Conservation (phyloP, 2,113 vertebrate species). For the Leptocoma aspasia region DNA sequence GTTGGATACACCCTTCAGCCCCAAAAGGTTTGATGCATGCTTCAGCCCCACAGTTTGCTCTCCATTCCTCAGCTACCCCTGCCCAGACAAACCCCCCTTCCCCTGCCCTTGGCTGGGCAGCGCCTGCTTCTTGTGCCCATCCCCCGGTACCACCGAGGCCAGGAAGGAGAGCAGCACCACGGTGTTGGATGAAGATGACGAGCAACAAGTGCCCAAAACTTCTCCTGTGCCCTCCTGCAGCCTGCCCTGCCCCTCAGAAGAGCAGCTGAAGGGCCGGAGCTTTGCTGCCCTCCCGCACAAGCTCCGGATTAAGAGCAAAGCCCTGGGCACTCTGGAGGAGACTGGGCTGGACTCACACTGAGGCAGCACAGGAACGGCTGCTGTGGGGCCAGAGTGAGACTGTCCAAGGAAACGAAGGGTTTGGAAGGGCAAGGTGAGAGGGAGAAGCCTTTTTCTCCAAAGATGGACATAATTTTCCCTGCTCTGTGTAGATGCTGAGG, state of each 20-base stretch:
- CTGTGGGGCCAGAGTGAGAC: neutral
- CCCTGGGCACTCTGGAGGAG: neutral
- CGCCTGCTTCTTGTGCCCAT: constrained; percentile 34
- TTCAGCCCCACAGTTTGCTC: constrained; percentile 60
- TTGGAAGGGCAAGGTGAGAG: neutral
- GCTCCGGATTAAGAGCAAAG: constrained; percentile 73
- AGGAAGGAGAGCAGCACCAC: neutral
- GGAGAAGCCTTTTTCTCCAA: neutral
- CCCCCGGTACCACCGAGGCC: neutral
- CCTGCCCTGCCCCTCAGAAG: neutral
- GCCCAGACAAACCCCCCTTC: constrained; percentile 31
- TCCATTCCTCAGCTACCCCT: constrained; percentile 54
- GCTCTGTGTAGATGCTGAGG: neutral
- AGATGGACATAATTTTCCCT: neutral
- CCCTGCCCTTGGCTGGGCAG: constrained; percentile 40
- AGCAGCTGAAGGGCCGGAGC: neutral
- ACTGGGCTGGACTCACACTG: neutral
- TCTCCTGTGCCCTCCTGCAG: neutral
- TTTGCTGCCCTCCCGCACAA: constrained; percentile 74
- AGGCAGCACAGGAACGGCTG: neutral
- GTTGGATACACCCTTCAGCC: neutral
- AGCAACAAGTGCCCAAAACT: constrained; percentile 67
- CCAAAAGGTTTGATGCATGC: neutral
- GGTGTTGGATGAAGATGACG: constrained; percentile 65
- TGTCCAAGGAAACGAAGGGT: neutral